Conservation (phyloP, 2,113 vertebrate species). For the Chaetodon trifascialis region DNA sequence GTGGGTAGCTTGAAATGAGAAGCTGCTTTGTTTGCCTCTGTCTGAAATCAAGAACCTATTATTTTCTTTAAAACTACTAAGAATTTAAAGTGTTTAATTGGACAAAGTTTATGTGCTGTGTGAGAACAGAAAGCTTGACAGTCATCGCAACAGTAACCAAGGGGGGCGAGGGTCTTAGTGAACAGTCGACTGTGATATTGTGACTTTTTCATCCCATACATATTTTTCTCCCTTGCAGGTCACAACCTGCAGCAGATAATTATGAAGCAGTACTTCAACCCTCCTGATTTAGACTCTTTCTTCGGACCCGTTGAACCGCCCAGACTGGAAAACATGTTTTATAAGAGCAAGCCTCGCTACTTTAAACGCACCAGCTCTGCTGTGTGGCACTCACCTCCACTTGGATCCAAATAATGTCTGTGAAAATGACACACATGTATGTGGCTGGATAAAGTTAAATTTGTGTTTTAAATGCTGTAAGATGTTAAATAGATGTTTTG, state of each 20-base stretch:
- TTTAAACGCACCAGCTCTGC: conserved; percentile 97
- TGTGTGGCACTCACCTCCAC: conserved; percentile 92
- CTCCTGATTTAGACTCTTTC: conserved; percentile 80
- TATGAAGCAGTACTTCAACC: conserved; percentile 91
- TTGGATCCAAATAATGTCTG: conserved; percentile 51
- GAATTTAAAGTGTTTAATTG: too few relatives aligned
- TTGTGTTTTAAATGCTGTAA: conserved; percentile 16
- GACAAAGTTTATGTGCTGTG: too few relatives aligned
- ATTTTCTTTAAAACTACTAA: too few relatives aligned
- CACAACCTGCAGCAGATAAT: conserved; percentile 87
- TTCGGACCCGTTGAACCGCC: conserved; percentile 88
- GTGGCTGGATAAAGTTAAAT: conserved; percentile 56
- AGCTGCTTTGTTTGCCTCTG: too few relatives aligned
- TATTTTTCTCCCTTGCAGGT: conserved; percentile 73
- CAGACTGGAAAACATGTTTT: conserved; percentile 91
- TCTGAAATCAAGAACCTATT: too few relatives aligned
- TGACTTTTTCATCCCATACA: too few relatives aligned
- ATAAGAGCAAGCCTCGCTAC: conserved; percentile 94
- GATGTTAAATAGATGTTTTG: conserved; percentile 46
- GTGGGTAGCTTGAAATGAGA: too few relatives aligned
- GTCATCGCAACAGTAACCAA: too few relatives aligned
- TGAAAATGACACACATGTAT: conserved; percentile 30
- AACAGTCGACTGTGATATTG: too few relatives aligned
- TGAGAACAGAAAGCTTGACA: too few relatives aligned
- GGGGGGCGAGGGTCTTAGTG: too few relatives aligned